These are phyloP conservation scores for Prunella strophiata DNA, from an alignment of 2,797 vertebrate genomes.

Conservation along the genomic window DNA sequence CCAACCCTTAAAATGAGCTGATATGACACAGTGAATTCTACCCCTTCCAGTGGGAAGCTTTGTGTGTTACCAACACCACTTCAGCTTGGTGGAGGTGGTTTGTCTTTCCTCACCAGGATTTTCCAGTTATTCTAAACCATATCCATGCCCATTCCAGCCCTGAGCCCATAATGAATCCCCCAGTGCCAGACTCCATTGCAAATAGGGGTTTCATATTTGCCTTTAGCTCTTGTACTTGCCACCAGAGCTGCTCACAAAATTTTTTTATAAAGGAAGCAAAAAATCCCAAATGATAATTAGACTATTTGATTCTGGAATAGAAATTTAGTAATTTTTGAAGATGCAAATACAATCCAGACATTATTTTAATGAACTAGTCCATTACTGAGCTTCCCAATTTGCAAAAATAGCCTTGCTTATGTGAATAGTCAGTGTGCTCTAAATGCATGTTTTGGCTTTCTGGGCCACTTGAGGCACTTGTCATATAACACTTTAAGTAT, in stretches of 20 bases:
- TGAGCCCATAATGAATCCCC: not conserved
- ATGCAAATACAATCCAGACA: slow-evolving; percentile 36
- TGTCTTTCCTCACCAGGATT: not conserved
- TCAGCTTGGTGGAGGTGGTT: not conserved
- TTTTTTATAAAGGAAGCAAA: not conserved
- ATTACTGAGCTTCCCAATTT: slow-evolving; percentile 40
- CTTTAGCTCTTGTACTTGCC: not conserved
- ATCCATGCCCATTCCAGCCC: not conserved
- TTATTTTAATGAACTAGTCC: slow-evolving; percentile 53
- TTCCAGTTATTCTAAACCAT: not conserved
- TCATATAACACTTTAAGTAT: slow-evolving; percentile 42
- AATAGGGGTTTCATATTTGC: not conserved
- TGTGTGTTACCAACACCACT: not conserved
- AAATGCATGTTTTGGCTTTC: slow-evolving; percentile 57
- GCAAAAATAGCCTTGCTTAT: slow-evolving; percentile 36
- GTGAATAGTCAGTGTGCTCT: slow-evolving; percentile 38
- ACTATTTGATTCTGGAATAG: slow-evolving; percentile 15
- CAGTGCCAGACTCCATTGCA: not conserved
- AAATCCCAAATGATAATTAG: not conserved
- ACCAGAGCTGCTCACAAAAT: not conserved
- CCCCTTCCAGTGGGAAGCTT: not conserved
- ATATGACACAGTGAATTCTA: not conserved
- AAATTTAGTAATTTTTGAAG: slow-evolving; percentile 37
- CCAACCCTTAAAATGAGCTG: not conserved
- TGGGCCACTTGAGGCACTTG: slow-evolving; percentile 40